Evolutionary conservation across 2,113 vertebrate species (phyloP).

Genomic region (Rutilus rutilus): DNA sequence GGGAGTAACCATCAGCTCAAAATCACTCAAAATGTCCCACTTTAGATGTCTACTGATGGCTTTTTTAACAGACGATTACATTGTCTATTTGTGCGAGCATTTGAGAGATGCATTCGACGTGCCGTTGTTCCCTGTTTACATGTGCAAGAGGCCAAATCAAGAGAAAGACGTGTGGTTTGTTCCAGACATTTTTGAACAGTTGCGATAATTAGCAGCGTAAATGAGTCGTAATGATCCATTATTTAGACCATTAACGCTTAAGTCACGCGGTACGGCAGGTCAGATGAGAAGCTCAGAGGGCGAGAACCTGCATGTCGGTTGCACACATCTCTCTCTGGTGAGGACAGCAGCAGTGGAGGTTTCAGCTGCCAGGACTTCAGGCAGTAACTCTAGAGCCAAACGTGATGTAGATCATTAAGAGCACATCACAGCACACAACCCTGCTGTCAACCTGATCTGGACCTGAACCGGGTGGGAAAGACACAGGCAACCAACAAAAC

Average conservation of each 20-base stretch:
- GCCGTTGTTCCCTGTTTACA: background rate
- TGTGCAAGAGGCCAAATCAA: background rate
- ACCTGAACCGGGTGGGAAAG: constrained; percentile 28
- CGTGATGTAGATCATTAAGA: constrained; percentile 37
- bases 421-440: background rate
- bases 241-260: constrained; percentile 60
- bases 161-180: background rate
- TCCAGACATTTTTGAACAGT: constrained; percentile 43
- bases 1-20: constrained; percentile 49
- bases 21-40: constrained; percentile 42
- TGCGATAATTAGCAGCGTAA: constrained; percentile 59
- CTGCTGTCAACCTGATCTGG: constrained; percentile 28
- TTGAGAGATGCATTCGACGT: background rate
- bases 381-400: constrained; percentile 25
- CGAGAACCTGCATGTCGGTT: constrained; percentile 38
- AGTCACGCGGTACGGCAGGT: constrained; percentile 59
- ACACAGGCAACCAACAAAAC: background rate
- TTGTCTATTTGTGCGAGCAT: constrained; percentile 26
- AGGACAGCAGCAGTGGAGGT: constrained; percentile 28
- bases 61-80: constrained; percentile 64
- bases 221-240: constrained; percentile 60
- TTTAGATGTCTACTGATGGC: constrained; percentile 50
- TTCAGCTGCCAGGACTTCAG: constrained; percentile 35
- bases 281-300: constrained; percentile 53
- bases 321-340: constrained; percentile 34